phyloP scores from a whole-genome alignment of 2,797 vertebrate genomes.

The Fundulus diaphanus region DNA sequence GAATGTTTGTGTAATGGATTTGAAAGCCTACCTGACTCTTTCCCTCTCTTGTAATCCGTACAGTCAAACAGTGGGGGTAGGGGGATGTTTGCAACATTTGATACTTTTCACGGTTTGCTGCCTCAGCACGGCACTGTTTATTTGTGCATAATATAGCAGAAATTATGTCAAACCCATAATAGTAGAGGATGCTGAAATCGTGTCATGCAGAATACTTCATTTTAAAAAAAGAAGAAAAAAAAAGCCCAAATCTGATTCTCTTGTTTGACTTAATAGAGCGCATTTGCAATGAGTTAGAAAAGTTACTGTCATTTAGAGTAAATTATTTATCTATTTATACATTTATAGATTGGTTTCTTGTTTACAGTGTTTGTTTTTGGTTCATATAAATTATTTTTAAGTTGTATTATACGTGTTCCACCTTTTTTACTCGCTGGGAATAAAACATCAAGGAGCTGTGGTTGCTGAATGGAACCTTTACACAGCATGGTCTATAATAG shows the following conservation, averaged over 20 bases:
- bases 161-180: background rate
- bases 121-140: background rate
- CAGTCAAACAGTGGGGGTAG: background rate
- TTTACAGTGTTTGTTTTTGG: background rate
- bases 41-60: slow-evolving; percentile 25
- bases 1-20: slow-evolving; percentile 26
- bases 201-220: slow-evolving; percentile 14
- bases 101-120: slow-evolving; percentile 5
- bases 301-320: background rate
- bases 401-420: background rate
- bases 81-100: slow-evolving; percentile 8
- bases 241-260: slow-evolving; percentile 36
- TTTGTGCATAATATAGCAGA: background rate
- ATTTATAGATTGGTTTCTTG: background rate
- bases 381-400: background rate
- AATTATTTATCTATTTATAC: background rate
- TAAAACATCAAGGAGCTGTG: background rate
- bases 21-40: slow-evolving; percentile 47
- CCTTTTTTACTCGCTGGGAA: background rate
- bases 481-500: too few species aligned
- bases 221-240: background rate
- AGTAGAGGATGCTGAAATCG: background rate
- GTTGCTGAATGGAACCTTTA: background rate
- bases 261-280: slow-evolving; percentile 31
- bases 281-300: too few species aligned